Conservation (phyloP, 2,797 vertebrate species). For the Sylvia borin region DNA sequence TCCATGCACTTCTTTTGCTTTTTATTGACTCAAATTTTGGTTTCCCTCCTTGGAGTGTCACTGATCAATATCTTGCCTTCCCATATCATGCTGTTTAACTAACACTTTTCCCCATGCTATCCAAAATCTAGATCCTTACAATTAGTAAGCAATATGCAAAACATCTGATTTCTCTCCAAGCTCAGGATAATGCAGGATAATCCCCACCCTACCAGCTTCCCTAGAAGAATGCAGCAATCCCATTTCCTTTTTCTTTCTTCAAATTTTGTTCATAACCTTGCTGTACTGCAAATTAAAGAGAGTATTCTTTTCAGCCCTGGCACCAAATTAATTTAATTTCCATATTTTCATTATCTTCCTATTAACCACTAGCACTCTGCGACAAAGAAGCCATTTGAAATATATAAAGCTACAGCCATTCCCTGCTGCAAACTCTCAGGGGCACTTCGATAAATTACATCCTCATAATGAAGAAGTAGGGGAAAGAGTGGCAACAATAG, state of each 20-base stretch:
- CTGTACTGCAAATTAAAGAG: conserved; percentile 12
- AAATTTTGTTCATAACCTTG: background rate
- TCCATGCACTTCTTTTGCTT: background rate
- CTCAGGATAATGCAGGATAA: background rate
- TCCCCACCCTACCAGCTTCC: background rate
- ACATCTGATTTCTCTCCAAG: background rate
- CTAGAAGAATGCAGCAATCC: background rate
- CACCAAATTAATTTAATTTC: conserved; percentile 61
- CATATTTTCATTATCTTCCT: conserved; percentile 74
- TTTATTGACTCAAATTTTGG: background rate
- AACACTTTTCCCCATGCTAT: background rate
- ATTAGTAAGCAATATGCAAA: background rate
- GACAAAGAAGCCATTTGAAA: conserved; percentile 68
- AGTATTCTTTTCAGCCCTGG: conserved; percentile 3
- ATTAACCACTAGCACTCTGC: conserved; percentile 56
- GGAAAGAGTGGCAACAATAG: conserved; percentile 25
- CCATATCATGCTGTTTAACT: background rate
- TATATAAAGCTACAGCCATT: conserved; percentile 22
- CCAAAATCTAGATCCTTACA: background rate
- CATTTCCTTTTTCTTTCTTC: background rate
- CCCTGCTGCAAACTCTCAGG: conserved; percentile 35
- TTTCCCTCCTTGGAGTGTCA: background rate
- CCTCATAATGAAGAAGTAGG: conserved; percentile 54
- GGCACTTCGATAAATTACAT: conserved; percentile 49
- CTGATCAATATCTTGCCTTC: background rate